These are phyloP conservation scores for Macroglossus sobrinus DNA, from an alignment of 2,113 vertebrate genomes.

Conservation along the genomic window DNA sequence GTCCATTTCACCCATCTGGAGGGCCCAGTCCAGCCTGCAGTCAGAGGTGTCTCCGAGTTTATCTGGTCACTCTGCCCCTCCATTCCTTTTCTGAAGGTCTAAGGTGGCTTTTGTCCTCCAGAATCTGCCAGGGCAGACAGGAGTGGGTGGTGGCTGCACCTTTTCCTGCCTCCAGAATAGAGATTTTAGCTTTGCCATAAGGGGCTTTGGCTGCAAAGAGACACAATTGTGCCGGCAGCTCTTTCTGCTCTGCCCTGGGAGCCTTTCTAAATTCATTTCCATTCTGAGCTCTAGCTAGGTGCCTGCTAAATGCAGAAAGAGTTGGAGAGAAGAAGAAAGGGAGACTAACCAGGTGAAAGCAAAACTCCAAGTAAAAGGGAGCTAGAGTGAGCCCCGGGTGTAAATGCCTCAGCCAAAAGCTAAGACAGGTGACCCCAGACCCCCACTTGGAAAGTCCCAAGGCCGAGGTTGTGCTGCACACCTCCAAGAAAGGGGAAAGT, in stretches of 20 bases:
- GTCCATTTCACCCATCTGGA: not conserved
- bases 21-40: not conserved
- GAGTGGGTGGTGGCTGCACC: not conserved
- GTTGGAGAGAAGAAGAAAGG: not conserved
- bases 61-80: not conserved
- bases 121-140: not conserved
- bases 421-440: conserved; percentile 22
- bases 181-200: conserved; percentile 12
- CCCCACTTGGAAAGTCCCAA: not conserved
- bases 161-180: not conserved
- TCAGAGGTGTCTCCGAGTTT: not conserved
- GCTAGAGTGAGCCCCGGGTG: not conserved
- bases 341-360: not conserved
- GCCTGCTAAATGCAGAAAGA: not conserved
- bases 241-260: not conserved
- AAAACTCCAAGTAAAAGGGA: not conserved
- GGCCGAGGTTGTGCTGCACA: not conserved
- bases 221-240: not conserved
- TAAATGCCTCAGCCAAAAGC: not conserved
- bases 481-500: not conserved
- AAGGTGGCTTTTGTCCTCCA: conserved; percentile 31
- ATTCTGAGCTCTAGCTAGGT: not conserved
- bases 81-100: conserved; percentile 22
- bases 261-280: not conserved
- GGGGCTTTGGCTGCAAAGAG: not conserved